A percentile compares a stretch with the other conserved stretches of the same genome.
These are phyloP conservation scores for Alectoris magna DNA, from an alignment of 2,797 vertebrate species.

Conservation along the genomic window DNA sequence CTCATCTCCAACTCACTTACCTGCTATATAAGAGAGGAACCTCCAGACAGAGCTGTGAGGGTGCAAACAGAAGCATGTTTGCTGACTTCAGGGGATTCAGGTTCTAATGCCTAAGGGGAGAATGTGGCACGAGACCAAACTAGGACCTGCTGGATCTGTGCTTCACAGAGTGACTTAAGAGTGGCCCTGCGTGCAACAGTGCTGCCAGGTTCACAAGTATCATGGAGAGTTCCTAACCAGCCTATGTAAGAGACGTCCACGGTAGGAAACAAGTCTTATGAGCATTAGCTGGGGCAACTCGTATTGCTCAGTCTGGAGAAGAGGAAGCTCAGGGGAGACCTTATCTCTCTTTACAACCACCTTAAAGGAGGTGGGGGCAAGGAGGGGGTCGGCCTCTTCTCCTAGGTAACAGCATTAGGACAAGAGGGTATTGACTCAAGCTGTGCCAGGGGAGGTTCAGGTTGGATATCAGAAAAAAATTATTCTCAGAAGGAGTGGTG, in stretches of 20 bases:
- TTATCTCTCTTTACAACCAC: too few relatives aligned
- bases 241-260: background rate
- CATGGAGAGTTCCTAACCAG: background rate
- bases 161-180: rapidly evolving
- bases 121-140: rapidly evolving
- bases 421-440: too few relatives aligned
- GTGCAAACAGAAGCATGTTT: background rate
- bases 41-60: background rate
- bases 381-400: too few relatives aligned
- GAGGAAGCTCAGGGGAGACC: too few relatives aligned
- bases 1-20: background rate
- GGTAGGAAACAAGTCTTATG: background rate
- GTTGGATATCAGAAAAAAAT: too few relatives aligned
- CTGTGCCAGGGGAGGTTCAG: too few relatives aligned
- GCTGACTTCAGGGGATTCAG: background rate
- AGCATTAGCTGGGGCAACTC: too few relatives aligned
- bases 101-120: background rate
- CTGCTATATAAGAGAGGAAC: background rate
- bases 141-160: background rate
- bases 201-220: background rate
- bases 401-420: too few relatives aligned
- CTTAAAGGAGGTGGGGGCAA: too few relatives aligned
- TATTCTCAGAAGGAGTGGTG: too few relatives aligned
- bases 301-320: too few relatives aligned
- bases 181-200: background rate